phyloP scores from a whole-genome alignment of 2,888 invertebrate species.

The Parnassius glacialis region DNA sequence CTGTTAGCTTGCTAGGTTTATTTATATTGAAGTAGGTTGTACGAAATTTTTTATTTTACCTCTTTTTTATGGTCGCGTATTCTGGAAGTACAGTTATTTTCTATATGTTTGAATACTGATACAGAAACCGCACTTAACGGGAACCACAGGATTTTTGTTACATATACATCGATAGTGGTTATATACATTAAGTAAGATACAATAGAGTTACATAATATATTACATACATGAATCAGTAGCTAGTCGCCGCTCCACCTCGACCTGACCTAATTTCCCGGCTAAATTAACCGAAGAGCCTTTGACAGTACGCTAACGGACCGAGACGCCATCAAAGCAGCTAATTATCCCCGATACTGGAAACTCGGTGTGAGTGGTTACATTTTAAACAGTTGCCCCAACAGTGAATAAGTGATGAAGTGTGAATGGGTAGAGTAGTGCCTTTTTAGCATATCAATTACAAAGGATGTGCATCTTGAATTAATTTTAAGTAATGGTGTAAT shows the following conservation, averaged over 20 bases:
- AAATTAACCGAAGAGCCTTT: conserved; percentile 27
- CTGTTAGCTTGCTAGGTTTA: too few species aligned
- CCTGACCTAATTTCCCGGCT: conserved; percentile 31
- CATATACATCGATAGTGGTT: too few species aligned
- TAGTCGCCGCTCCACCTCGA: conserved; percentile 4
- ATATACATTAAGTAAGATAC: background rate
- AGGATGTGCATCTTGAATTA: too few species aligned
- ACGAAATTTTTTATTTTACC: too few species aligned
- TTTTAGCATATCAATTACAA: too few species aligned
- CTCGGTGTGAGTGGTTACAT: conserved; percentile 1
- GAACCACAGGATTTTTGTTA: too few species aligned
- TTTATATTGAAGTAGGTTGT: too few species aligned
- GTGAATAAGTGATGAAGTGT: conserved; percentile 12
- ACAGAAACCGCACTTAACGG: too few species aligned
- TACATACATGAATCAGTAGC: background rate
- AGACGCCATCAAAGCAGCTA: conserved; percentile 62
- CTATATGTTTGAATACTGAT: too few species aligned
- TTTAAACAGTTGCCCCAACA: conserved; percentile 7
- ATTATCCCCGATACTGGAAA: conserved; percentile 8
- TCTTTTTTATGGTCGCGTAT: too few species aligned
- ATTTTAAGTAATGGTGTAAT: too few species aligned
- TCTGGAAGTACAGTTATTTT: too few species aligned
- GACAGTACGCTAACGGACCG: conserved; percentile 48
- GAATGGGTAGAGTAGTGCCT: background rate
- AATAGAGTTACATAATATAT: background rate